A percentile compares a stretch with the other conserved stretches of the same genome.
Evolutionary conservation across 2,888 invertebrate species (phyloP).

Genomic region (Oligia latruncula): DNA sequence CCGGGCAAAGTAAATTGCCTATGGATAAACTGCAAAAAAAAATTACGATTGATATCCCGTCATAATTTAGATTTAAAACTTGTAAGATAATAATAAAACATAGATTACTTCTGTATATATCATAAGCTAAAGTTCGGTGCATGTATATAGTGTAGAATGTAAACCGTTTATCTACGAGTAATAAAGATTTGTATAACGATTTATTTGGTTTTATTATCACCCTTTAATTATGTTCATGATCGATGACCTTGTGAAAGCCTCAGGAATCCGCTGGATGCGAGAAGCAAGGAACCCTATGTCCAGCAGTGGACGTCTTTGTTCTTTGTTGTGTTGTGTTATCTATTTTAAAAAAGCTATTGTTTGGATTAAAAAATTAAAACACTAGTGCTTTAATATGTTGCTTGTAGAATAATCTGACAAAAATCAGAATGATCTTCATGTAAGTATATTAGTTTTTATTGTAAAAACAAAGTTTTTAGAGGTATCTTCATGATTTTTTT

Average conservation of each 20-base stretch:
- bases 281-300: background rate
- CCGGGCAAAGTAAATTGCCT: background rate
- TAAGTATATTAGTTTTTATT: too few relatives aligned
- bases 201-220: conserved; percentile 28
- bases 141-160: conserved; percentile 76
- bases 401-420: too few relatives aligned
- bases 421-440: too few relatives aligned
- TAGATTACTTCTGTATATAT: conserved; percentile 67
- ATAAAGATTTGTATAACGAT: conserved; percentile 79
- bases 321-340: too few relatives aligned
- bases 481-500: too few relatives aligned
- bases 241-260: too few relatives aligned
- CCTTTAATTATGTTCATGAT: background rate
- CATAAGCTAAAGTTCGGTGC: conserved; percentile 67
- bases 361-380: too few relatives aligned
- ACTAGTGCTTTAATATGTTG: too few relatives aligned
- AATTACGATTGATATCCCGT: conserved; percentile 1
- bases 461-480: too few relatives aligned
- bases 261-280: background rate
- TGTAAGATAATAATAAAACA: conserved; percentile 50
- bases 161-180: conserved; percentile 74
- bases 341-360: too few relatives aligned
- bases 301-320: background rate
- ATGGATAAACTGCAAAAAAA: conserved; percentile 3
- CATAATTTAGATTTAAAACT: conserved; percentile 33